phyloP scores from a whole-genome alignment of 2,113 vertebrate species.

The Mus spicilegus region DNA sequence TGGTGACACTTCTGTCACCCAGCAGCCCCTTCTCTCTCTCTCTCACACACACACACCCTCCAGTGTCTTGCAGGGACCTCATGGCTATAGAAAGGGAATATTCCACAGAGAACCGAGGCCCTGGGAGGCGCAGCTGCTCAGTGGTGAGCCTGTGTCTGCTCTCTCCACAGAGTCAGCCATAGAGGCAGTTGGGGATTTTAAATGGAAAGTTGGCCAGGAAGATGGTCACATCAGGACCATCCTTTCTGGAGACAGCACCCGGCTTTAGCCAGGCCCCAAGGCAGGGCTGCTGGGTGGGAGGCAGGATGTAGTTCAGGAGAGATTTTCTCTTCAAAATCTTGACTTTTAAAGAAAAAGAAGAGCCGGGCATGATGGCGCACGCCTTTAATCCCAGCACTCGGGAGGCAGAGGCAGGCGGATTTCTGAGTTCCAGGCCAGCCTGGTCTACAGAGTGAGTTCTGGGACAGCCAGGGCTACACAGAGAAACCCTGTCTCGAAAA shows the following conservation, averaged over 20 bases:
- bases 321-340: slow-evolving; percentile 7
- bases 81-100: not conserved
- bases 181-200: not conserved
- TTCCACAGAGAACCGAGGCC: not conserved
- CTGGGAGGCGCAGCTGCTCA: not conserved
- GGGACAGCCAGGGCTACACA: too few relatives aligned
- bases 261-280: not conserved
- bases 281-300: not conserved
- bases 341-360: not conserved
- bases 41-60: too few relatives aligned
- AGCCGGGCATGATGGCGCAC: too few relatives aligned
- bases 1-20: not conserved
- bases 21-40: not conserved
- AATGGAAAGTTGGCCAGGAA: not conserved
- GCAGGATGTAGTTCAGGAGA: not conserved
- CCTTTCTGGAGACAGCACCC: not conserved
- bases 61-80: not conserved
- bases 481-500: too few relatives aligned
- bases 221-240: not conserved
- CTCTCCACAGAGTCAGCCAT: not conserved
- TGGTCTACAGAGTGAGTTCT: too few relatives aligned
- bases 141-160: not conserved
- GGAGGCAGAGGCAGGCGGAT: too few relatives aligned
- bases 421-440: too few relatives aligned
- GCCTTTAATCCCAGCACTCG: too few relatives aligned